phyloP scores from a whole-genome alignment of 2,888 invertebrate genomes.

The Drosophila imparisetae region DNA sequence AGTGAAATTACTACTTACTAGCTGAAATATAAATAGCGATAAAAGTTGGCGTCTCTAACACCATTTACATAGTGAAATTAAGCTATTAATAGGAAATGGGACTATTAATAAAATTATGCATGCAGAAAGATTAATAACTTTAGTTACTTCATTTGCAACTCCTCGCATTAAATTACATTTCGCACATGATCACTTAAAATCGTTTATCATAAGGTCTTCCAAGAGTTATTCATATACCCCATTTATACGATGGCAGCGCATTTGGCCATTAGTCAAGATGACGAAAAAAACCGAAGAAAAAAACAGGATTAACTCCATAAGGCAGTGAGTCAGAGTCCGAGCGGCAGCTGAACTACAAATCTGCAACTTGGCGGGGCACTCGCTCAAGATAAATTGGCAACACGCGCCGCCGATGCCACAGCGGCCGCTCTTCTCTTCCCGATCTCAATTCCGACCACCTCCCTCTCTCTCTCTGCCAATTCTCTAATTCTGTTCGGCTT shows the following conservation, averaged over 20 bases:
- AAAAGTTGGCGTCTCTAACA: background rate
- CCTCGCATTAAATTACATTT: background rate
- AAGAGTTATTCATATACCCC: slow-evolving; percentile 8
- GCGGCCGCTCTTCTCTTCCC: slow-evolving; percentile 1
- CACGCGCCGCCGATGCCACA: slow-evolving; percentile 68
- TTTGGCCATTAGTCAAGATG: slow-evolving; percentile 43
- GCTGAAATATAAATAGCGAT: too few relatives aligned
- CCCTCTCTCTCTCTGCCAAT: background rate
- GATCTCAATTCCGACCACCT: slow-evolving; percentile 2
- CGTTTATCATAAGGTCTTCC: background rate
- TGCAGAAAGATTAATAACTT: background rate
- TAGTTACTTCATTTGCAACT: background rate
- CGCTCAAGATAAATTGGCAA: slow-evolving; percentile 73
- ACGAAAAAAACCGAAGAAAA: slow-evolving; percentile 15
- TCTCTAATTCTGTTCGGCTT: background rate
- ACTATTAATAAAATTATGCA: background rate
- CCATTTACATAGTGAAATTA: background rate
- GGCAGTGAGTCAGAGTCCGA: slow-evolving; percentile 58
- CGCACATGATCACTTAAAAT: background rate
- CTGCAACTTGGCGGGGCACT: slow-evolving; percentile 57
- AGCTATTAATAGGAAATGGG: background rate
- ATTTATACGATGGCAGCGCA: slow-evolving; percentile 14
- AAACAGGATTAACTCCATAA: slow-evolving; percentile 66
- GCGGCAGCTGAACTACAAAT: slow-evolving; percentile 54
- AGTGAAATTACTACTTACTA: too few relatives aligned